Base-by-base conservation (phyloP, 2,113 vertebrate species). In the Cettia cetti region DNA sequence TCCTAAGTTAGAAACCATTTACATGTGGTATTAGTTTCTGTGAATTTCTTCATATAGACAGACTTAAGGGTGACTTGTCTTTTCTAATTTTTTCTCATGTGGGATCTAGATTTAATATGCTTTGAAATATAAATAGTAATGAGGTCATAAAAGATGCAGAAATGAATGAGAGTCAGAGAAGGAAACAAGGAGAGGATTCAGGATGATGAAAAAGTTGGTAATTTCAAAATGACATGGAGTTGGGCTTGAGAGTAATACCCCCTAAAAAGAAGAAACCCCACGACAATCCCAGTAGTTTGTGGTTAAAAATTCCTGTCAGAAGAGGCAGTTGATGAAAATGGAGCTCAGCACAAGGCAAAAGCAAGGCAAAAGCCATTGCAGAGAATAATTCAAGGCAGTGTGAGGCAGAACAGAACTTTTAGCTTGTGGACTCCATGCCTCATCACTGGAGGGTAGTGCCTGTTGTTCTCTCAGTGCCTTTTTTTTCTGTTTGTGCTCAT, bases 111-210 rank as follows among this genome's bases (percentile, higher is more conserved):
- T 75, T 63, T 87, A 82, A 88, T 78, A 50, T 18, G 35, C 24
- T 64, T 74, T 84, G 65, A 91, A 89, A 91, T 80, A 83, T 20
- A 91, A 82, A 93, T 71, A 92, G 52, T 40, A 95, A 95, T 54
- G 47, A 84, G 64, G 54, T 75, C 75, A 88, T 69, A 82, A 86
- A 70, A 75, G 33, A 89, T 39, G 22, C 26, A 82, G 70, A 75
- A 90, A 78, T 47, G 56, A 91, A 52, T 39, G 50, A 66, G 33
- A 81, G 13, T 57, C 24, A n/a, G 76, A 90, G 35, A 77, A 70
- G 35, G 42, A 63, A 86, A 68, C 19, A 91, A 95, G 27, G 53
- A 69, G 39, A 82, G 23, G 30, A 78, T 59, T 76, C 42, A 64
- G 47, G 27, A 6, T 49, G 54, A 70, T 66, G 75, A 86, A 44